Conservation (phyloP, 2,797 vertebrate genomes). For the Myripristis jacobus region DNA sequence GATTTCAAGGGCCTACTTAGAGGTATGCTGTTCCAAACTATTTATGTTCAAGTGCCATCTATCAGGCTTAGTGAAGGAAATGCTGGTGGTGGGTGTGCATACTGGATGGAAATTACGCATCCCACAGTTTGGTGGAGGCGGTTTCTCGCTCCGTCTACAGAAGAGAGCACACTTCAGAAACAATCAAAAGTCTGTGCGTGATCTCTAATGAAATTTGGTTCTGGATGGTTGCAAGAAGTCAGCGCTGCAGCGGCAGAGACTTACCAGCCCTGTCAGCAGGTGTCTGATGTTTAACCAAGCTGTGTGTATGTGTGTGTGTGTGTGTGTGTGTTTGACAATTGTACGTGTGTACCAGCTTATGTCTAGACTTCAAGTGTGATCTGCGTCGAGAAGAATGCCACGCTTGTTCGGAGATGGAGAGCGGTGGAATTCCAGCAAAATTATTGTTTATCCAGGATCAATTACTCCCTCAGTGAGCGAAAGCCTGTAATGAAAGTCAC, state of each 20-base stretch:
- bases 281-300: conserved; percentile 48
- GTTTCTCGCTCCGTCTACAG: conserved; percentile 46
- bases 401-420: conserved; percentile 32
- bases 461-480: conserved; percentile 62
- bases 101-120: conserved; percentile 58
- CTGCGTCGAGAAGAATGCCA: conserved; percentile 54
- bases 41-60: conserved; percentile 77
- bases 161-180: conserved; percentile 53
- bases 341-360: not conserved
- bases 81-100: conserved; percentile 60
- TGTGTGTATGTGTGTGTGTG: conserved; percentile 2
- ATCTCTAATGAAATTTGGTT: conserved; percentile 43
- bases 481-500: conserved; percentile 59
- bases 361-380: conserved; percentile 28
- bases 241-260: conserved; percentile 16
- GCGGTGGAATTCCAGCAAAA: conserved; percentile 58
- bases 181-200: conserved; percentile 58
- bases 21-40: conserved; percentile 70
- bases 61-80: conserved; percentile 60
- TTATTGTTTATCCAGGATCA: conserved; percentile 70
- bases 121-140: conserved; percentile 62
- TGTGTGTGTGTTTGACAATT: not conserved
- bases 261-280: conserved; percentile 47
- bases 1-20: conserved; percentile 66
- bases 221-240: conserved; percentile 25